Percentiles rank a stretch among this genome's conserved stretches.
Conservation (phyloP, 30 jellyfish, hydroid and myxozoan genomes). For the Cassiopea xamachana region DNA sequence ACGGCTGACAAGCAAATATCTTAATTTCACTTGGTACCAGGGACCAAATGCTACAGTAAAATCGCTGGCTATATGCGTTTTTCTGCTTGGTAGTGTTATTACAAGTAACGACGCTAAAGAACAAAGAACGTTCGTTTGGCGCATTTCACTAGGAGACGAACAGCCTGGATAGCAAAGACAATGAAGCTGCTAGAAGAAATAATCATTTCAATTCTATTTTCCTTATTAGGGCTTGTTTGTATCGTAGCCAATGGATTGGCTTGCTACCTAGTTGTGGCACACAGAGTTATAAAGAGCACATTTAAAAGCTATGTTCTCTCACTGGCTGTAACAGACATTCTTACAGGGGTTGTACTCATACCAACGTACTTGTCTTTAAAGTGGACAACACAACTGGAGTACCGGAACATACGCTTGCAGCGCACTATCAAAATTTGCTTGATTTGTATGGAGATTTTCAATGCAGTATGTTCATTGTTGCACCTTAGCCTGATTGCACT, state of each 20-base stretch:
- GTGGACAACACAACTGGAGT: background rate
- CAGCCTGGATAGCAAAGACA: background rate
- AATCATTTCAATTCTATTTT: background rate
- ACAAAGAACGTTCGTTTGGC: too few species aligned
- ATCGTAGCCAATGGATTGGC: background rate
- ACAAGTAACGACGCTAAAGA: too few species aligned
- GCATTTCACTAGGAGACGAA: too few species aligned
- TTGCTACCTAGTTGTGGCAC: background rate
- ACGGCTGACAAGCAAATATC: too few species aligned
- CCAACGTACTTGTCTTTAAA: background rate
- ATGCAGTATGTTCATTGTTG: background rate
- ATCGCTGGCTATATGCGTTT: too few species aligned
- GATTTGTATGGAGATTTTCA: background rate
- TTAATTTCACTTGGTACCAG: too few species aligned
- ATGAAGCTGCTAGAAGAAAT: background rate
- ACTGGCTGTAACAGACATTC: background rate
- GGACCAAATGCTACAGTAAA: too few species aligned
- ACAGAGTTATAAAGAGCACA: background rate
- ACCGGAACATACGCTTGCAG: background rate
- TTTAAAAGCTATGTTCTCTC: background rate
- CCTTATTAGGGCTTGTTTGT: background rate
- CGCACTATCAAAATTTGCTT: background rate
- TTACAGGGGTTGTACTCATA: background rate
- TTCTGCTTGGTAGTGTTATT: too few species aligned
- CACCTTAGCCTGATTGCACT: background rate